Evolutionary conservation across 2,888 invertebrate genomes (phyloP).

Genomic region (Galeruca laticollis): DNA sequence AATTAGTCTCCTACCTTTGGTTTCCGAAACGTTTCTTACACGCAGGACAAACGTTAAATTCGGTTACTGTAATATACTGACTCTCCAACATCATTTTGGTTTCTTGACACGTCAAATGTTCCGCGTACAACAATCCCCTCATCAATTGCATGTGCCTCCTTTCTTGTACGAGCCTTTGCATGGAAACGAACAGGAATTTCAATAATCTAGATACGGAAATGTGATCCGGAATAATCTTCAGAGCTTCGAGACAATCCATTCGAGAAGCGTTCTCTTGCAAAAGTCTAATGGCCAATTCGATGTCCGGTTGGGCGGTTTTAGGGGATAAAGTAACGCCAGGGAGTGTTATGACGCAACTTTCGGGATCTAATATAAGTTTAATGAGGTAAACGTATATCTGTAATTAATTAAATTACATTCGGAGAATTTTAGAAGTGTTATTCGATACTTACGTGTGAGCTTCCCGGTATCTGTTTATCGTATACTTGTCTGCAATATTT

Average conservation of each 20-base stretch:
- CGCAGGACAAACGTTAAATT: constrained; percentile 88
- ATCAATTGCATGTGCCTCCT: constrained; percentile 82
- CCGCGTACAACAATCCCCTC: constrained; percentile 86
- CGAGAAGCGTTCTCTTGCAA: constrained; percentile 86
- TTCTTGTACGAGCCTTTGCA: constrained; percentile 74
- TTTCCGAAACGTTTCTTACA: constrained; percentile 95
- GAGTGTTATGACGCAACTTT: constrained; percentile 56
- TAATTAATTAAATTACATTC: constrained; percentile 37
- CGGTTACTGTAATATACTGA: constrained; percentile 85
- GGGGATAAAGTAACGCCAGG: constrained; percentile 68
- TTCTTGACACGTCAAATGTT: constrained; percentile 87
- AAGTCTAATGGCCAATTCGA: constrained; percentile 83
- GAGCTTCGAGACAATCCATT: constrained; percentile 84
- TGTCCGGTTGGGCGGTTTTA: constrained; percentile 77
- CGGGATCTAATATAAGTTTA: constrained; percentile 63
- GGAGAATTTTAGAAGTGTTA: neutral
- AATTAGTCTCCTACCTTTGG: constrained; percentile 74
- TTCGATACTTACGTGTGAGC: constrained; percentile 53
- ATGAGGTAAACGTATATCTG: constrained; percentile 64
- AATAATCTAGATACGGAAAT: constrained; percentile 83
- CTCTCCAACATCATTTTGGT: constrained; percentile 84
- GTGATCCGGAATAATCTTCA: constrained; percentile 84
- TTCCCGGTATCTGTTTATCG: constrained; percentile 56
- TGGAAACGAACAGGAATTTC: constrained; percentile 56
- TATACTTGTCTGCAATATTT: constrained; percentile 85